A percentile compares a stretch with the other conserved stretches of the same genome.
Evolutionary conservation across 1,140 invertebrate species (phyloP).

Genomic region (Portunus trituberculatus): DNA sequence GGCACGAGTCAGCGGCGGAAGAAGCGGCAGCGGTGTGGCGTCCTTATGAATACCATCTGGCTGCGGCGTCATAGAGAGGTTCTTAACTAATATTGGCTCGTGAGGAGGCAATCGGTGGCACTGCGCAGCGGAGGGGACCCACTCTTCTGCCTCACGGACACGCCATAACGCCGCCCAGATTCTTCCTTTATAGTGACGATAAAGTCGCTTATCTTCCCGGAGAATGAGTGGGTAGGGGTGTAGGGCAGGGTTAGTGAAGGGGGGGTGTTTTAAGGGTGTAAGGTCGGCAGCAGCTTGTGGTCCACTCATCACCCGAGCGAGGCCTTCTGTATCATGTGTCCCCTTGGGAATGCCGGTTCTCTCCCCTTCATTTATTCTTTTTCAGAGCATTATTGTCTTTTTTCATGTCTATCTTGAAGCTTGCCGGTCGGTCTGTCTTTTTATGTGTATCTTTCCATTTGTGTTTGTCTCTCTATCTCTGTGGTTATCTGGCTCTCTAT

Average conservation of each 20-base stretch:
- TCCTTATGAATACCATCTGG: constrained; percentile 30
- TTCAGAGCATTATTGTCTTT: too few species aligned
- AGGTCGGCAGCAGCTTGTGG: too few species aligned
- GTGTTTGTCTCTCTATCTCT: neutral
- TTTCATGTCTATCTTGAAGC: too few species aligned
- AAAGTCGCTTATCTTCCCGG: constrained; percentile 33
- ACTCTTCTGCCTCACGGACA: neutral
- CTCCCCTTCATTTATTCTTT: too few species aligned
- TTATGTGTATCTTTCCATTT: neutral
- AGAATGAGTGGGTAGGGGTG: constrained; percentile 23
- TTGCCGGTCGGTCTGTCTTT: neutral
- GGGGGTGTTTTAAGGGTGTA: too few species aligned
- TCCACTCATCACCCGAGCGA: too few species aligned
- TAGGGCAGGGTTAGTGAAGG: too few species aligned
- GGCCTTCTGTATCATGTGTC: too few species aligned
- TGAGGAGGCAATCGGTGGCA: constrained; percentile 25
- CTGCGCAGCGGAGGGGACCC: neutral
- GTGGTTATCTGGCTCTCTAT: constrained; percentile 9
- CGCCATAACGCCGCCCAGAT: neutral
- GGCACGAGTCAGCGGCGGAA: too few species aligned
- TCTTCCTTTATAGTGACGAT: constrained; percentile 9
- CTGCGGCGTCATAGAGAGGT: neutral
- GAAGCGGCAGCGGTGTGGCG: too few species aligned
- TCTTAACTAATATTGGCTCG: constrained; percentile 42
- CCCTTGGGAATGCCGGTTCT: too few species aligned